Base-by-base conservation (phyloP, 2,113 vertebrate species). In the Casuarius casuarius region DNA sequence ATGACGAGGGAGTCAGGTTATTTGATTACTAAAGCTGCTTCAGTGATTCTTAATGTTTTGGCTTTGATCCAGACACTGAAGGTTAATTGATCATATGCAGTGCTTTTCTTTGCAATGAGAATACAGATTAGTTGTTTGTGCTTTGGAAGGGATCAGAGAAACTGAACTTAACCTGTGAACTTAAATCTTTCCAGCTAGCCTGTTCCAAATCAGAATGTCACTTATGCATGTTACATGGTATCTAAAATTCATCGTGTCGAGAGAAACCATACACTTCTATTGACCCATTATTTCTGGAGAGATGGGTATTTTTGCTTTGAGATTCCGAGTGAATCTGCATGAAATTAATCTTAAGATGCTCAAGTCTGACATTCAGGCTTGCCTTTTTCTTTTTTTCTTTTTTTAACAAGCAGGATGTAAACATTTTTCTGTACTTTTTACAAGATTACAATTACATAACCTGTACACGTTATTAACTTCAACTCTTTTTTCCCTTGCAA, bases 391-490 rank as follows among this genome's bases (percentile, higher is more conserved):
- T 82, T 83, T 83, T 42, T 67, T 79, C 56, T 91, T 93, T 35
- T 84, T 96, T 58, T 92, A 92, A 96, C 98, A 80, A 98, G 89
- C 96, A 97, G 97, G 98, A 98, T 98, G 93, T 98, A 98, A 98
- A 98, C 97, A 17, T 98, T 97, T 98, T 98, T 98, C 97, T 98
- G 95, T 98, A 84, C 97, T 97, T 98, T 98, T 98, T 97, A 97
- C 98, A 97, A 98, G 97, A 97, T 97, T 96, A 97, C 97, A 95
- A 4, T 96, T 95, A 90, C 18, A 63, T 98, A 89, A 95, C 66
- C 97, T 98, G 98, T 98, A 97, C 97, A 97, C 71, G 99, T 98
- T 99, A 99, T 99, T 99, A 99, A 99, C 99, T 99, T 99, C 98
- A 98, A 98, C 98, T 98, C 97, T 98, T 98, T 98, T 98, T 98